Percentiles rank a stretch among this genome's conserved stretches.
These are phyloP conservation scores for Nowickia ferox DNA, from an alignment of 2,888 invertebrate genomes.

Conservation along the genomic window DNA sequence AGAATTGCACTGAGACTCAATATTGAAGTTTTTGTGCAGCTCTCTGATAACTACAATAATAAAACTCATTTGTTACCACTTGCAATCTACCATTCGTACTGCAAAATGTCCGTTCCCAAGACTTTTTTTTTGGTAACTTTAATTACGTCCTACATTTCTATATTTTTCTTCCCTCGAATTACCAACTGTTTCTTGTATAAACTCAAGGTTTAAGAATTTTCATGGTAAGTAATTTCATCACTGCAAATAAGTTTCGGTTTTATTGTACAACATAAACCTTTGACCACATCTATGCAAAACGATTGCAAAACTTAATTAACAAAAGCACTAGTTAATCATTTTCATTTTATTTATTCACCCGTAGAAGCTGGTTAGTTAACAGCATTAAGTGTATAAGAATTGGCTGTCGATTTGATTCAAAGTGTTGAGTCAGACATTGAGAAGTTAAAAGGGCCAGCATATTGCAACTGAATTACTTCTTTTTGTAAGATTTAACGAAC, in stretches of 20 bases:
- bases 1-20: no score
- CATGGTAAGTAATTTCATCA: slow-evolving; percentile 75
- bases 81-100: no score
- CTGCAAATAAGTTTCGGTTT: slow-evolving; percentile 77
- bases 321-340: slow-evolving; percentile 12
- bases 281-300: slow-evolving; percentile 66
- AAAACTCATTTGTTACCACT: no score
- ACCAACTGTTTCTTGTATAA: no score
- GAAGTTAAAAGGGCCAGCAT: slow-evolving; percentile 69
- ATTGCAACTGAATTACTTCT: slow-evolving; percentile 74
- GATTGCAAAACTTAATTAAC: slow-evolving; percentile 7
- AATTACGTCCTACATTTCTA: no score
- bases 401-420: slow-evolving; percentile 71
- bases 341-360: background rate
- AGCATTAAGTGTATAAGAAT: slow-evolving; percentile 74
- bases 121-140: no score
- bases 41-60: no score
- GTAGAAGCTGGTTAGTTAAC: slow-evolving; percentile 75
- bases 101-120: no score
- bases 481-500: slow-evolving; percentile 62
- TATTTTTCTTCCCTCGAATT: no score
- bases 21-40: no score
- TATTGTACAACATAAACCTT: slow-evolving; percentile 74
- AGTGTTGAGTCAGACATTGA: slow-evolving; percentile 69
- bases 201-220: background rate